These are phyloP conservation scores for Vidua macroura DNA, from an alignment of 2,113 vertebrate species.

Conservation along the genomic window DNA sequence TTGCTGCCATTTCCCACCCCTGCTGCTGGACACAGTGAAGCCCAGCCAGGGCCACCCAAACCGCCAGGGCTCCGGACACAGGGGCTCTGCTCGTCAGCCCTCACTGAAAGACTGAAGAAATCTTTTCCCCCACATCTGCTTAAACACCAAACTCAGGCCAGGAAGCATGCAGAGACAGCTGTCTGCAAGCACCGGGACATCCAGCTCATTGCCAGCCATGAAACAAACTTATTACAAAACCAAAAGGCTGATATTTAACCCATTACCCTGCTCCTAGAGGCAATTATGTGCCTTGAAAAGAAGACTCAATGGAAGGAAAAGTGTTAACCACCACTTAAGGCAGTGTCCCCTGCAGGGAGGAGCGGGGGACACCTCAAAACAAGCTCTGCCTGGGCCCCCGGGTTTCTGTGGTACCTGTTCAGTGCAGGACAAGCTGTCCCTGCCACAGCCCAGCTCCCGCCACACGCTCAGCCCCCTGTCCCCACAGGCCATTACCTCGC, in stretches of 20 bases:
- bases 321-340: accelerated
- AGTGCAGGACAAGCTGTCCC: neutral
- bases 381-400: neutral
- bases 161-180: neutral
- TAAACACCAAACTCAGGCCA: neutral
- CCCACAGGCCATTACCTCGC: conserved; percentile 78
- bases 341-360: neutral
- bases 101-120: neutral
- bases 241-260: conserved; percentile 41
- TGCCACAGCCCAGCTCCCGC: neutral
- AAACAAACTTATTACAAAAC: neutral
- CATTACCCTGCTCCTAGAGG: neutral
- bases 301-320: neutral
- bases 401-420: neutral
- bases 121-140: neutral
- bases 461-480: neutral
- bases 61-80: accelerated
- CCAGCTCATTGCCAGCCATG: neutral
- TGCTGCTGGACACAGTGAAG: neutral
- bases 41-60: neutral
- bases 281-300: neutral
- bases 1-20: neutral
- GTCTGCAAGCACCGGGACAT: neutral
- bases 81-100: neutral
- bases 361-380: accelerated